A percentile compares a stretch with the other conserved stretches of the same genome.
These are phyloP conservation scores for Mystacornis crossleyi DNA, from an alignment of 2,113 vertebrate genomes.

Conservation along the genomic window DNA sequence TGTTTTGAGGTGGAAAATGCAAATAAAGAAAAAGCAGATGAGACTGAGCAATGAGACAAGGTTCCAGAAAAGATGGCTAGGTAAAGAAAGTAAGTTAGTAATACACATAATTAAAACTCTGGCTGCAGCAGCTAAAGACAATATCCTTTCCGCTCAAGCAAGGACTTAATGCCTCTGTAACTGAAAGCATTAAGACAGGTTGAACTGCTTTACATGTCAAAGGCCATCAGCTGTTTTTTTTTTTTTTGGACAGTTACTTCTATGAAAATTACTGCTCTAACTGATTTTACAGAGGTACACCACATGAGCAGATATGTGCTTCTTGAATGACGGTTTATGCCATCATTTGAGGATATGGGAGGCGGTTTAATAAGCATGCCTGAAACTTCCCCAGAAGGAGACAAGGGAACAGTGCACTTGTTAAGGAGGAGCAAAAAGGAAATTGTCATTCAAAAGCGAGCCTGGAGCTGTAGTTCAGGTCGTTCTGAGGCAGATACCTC, in stretches of 20 bases:
- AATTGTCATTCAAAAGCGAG: slow-evolving; percentile 50
- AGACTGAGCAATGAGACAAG: slow-evolving; percentile 26
- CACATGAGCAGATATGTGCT: not conserved
- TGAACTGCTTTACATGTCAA: not conserved
- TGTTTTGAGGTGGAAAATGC: slow-evolving; percentile 13
- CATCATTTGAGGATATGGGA: not conserved
- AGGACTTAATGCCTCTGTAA: not conserved
- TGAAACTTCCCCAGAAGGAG: not conserved
- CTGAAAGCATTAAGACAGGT: not conserved
- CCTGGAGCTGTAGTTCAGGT: slow-evolving; percentile 51
- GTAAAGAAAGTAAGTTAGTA: slow-evolving; percentile 40
- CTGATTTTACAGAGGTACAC: not conserved
- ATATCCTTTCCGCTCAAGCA: slow-evolving; percentile 37
- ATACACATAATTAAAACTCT: slow-evolving; percentile 4
- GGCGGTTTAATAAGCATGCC: not conserved
- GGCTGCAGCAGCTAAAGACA: slow-evolving; percentile 25
- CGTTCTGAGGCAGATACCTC: slow-evolving; percentile 86
- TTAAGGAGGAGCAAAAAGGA: slow-evolving; percentile 56
- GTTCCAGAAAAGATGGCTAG: slow-evolving; percentile 55
- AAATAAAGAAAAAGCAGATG: slow-evolving; percentile 63
- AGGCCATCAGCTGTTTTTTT: not conserved
- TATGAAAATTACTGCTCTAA: not conserved
- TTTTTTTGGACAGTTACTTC: not conserved
- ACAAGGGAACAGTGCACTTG: not conserved
- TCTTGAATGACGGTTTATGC: not conserved